Percentiles rank a stretch among this genome's conserved stretches.
Evolutionary conservation across 1,140 invertebrate genomes (phyloP).

Genomic region (Bemisia tabaci): DNA sequence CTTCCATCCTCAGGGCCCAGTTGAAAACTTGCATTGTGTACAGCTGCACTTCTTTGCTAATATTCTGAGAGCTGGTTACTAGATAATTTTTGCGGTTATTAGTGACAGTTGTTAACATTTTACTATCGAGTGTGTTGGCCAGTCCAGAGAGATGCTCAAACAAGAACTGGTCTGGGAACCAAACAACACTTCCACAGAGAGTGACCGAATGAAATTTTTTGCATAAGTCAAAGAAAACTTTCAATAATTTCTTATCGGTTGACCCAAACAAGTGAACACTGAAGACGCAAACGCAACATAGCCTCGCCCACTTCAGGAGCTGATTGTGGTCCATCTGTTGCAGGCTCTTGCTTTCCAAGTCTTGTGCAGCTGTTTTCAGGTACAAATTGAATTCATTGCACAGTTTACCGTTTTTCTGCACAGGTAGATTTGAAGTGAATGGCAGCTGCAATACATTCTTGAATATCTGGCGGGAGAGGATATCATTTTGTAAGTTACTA

Average conservation of each 20-base stretch:
- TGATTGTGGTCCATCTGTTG: conserved; percentile 38
- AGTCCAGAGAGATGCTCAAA: conserved; percentile 42
- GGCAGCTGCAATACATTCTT: conserved; percentile 28
- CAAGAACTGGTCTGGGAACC: conserved; percentile 67
- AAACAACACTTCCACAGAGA: conserved; percentile 57
- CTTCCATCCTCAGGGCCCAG: conserved; percentile 50
- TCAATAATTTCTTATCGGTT: conserved; percentile 63
- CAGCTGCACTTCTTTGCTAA: conserved; percentile 42
- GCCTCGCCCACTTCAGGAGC: conserved; percentile 47
- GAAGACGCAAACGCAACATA: conserved; percentile 56
- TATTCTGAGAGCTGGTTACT: conserved; percentile 37
- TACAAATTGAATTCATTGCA: conserved; percentile 56
- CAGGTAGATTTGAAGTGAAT: conserved; percentile 26
- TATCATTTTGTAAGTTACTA: conserved; percentile 2
- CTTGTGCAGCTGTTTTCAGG: conserved; percentile 45
- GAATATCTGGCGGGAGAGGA: not conserved
- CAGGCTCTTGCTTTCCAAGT: conserved; percentile 39
- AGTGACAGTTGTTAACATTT: conserved; percentile 38
- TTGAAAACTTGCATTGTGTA: conserved; percentile 33
- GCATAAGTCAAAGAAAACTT: conserved; percentile 53
- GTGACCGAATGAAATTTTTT: conserved; percentile 62
- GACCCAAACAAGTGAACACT: conserved; percentile 58
- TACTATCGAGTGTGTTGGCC: conserved; percentile 42
- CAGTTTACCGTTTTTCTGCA: conserved; percentile 47
- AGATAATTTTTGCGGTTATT: conserved; percentile 42